Evolutionary conservation across 1,140 invertebrate species (phyloP), one percentile per base, ranked within the genome.

Genomic region (Antheraea mylitta): DNA sequence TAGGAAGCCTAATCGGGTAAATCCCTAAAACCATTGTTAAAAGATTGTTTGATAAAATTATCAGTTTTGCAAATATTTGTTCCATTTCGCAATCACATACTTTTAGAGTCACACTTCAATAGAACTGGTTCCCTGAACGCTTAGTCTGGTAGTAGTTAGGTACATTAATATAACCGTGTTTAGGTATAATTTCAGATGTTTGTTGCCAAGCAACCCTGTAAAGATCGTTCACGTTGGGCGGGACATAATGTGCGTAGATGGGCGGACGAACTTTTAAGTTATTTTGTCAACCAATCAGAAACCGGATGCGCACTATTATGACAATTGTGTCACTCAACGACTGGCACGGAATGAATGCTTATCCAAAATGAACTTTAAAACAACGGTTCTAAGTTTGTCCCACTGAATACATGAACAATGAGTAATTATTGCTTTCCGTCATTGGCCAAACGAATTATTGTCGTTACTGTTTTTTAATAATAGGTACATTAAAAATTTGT

Each of bases 291-390:
- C 86, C 86, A 89, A 89, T 89, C 73, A 77, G 65, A 68, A 73
- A 76, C 73, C 69, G 78, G 82, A 87, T 84, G 78, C 71, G 72
- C 77, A 75, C 77, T 85, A 78, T 85, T 86, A 88, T 87, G 82
- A 88, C 84, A 83, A 36, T 65, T 58, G 74, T 85, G 79, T 81
- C 81, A 81, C 75, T 81, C 76, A 83, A 66, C 65, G 69, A 66
- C 71, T 86, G 81, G 79, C 81, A 87, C 79, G 67, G 30, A 30
- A 45, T 58, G 42, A 11, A 59, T 48, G 36, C n/a, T 18, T 42
- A 67, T 16, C 3, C n/a, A 76, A 71, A 66, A 36, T 64, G 16
- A 62, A 69, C 72, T 72, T 59, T 74, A 75, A 63, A 38, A 13
- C 10, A 9, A 11, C 11, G 58, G 11, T 11, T 30, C 4, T 66